phyloP scores from a whole-genome alignment of 2,113 vertebrate species.

The Platysteira castanea region DNA sequence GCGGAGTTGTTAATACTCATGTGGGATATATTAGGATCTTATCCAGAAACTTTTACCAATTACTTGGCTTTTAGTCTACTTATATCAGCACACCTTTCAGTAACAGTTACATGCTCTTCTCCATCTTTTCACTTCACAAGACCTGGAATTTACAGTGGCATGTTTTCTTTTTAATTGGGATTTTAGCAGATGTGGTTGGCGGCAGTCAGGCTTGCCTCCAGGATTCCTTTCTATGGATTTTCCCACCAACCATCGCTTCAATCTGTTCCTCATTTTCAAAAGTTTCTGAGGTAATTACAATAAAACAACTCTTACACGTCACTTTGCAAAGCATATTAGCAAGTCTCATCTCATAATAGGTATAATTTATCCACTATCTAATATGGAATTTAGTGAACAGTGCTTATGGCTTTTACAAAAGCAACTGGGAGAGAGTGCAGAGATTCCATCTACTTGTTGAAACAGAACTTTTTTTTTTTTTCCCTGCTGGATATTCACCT shows the following conservation, averaged over 20 bases:
- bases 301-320: background rate
- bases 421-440: background rate
- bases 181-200: background rate
- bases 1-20: background rate
- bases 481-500: background rate
- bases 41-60: background rate
- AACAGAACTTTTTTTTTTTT: background rate
- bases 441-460: background rate
- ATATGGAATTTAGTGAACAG: background rate
- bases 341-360: background rate
- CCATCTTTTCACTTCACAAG: background rate
- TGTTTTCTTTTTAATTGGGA: background rate
- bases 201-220: background rate
- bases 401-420: background rate
- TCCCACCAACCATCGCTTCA: background rate
- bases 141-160: background rate
- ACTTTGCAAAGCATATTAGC: background rate
- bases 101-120: background rate
- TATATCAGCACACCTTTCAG: background rate
- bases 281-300: background rate
- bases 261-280: background rate
- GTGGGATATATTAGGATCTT: background rate
- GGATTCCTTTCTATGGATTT: background rate
- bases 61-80: background rate
- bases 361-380: background rate